Evolutionary conservation across 2,797 vertebrate species (phyloP).

Genomic region (Carapus acus): DNA sequence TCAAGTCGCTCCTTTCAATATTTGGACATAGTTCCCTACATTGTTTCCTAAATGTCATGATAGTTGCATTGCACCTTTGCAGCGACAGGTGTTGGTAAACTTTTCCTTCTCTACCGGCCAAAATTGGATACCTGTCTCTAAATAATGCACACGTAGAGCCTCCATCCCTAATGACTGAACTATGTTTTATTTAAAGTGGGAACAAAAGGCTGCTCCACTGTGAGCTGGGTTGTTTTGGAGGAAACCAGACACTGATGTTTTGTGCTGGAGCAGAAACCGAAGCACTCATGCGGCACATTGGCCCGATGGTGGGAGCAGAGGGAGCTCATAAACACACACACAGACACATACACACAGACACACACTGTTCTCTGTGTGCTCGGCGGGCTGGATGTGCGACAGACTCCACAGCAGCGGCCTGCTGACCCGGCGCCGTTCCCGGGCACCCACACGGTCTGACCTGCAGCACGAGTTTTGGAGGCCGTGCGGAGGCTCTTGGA

Average conservation of each 20-base stretch:
- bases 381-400: slow-evolving; percentile 17
- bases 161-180: slow-evolving; percentile 61
- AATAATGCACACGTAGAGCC: slow-evolving; percentile 65
- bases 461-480: not conserved
- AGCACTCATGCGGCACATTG: slow-evolving; percentile 47
- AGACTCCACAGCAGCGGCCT: slow-evolving; percentile 9
- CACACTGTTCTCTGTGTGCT: slow-evolving; percentile 50
- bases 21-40: too few species aligned
- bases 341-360: too few species aligned
- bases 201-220: slow-evolving; percentile 61
- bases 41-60: too few species aligned
- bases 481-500: slow-evolving; percentile 7
- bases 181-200: slow-evolving; percentile 76
- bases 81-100: slow-evolving; percentile 4
- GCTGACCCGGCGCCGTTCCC: slow-evolving; percentile 18
- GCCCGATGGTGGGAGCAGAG: slow-evolving; percentile 52
- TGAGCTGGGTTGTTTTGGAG: slow-evolving; percentile 41
- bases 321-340: too few species aligned
- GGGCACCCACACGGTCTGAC: slow-evolving; percentile 21
- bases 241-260: slow-evolving; percentile 69
- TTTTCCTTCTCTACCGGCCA: slow-evolving; percentile 20
- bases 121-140: slow-evolving; percentile 49
- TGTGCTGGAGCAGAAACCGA: slow-evolving; percentile 62
- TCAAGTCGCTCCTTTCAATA: too few species aligned
- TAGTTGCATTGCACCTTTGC: slow-evolving; percentile 5